Conservation (phyloP, 2,113 vertebrate genomes). For the Neogale vison region DNA sequence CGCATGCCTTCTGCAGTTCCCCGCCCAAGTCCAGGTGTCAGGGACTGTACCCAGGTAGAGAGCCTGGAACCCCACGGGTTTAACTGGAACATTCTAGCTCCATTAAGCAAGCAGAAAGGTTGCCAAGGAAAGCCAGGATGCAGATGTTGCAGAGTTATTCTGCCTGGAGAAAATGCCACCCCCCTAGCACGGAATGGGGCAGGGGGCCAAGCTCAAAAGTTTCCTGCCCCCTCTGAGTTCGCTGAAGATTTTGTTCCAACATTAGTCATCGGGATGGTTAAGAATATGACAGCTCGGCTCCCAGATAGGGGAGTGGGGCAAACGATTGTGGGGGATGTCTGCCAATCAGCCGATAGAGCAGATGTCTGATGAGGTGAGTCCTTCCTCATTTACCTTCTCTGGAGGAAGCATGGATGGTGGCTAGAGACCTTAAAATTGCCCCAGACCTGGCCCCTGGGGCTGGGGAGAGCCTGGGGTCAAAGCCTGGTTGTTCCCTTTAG, state of each 20-base stretch:
- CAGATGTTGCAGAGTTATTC: slow-evolving; percentile 49
- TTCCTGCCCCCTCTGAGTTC: slow-evolving; percentile 53
- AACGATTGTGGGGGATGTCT: slow-evolving; percentile 22
- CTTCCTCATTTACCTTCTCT: neutral
- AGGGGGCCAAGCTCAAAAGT: slow-evolving; percentile 42
- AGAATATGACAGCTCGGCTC: slow-evolving; percentile 46
- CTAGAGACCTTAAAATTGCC: neutral
- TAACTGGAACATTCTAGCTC: neutral
- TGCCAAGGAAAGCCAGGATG: neutral
- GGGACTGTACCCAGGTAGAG: too few relatives aligned
- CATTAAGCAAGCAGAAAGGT: neutral
- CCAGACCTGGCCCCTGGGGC: neutral
- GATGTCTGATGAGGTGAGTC: slow-evolving; percentile 39
- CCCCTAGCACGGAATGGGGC: neutral
- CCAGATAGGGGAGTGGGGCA: slow-evolving; percentile 68
- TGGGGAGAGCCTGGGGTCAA: neutral
- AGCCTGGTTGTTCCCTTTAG: neutral
- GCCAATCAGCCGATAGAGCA: slow-evolving; percentile 27
- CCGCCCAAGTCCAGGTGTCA: neutral
- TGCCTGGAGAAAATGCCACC: slow-evolving; percentile 34
- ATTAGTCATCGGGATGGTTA: slow-evolving; percentile 63
- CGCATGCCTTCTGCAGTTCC: too few relatives aligned
- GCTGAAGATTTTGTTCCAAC: slow-evolving; percentile 36
- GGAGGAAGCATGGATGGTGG: neutral
- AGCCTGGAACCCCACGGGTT: neutral